Conservation (phyloP, 2,888 invertebrate species). For the Nephrotoma guestfalica region DNA sequence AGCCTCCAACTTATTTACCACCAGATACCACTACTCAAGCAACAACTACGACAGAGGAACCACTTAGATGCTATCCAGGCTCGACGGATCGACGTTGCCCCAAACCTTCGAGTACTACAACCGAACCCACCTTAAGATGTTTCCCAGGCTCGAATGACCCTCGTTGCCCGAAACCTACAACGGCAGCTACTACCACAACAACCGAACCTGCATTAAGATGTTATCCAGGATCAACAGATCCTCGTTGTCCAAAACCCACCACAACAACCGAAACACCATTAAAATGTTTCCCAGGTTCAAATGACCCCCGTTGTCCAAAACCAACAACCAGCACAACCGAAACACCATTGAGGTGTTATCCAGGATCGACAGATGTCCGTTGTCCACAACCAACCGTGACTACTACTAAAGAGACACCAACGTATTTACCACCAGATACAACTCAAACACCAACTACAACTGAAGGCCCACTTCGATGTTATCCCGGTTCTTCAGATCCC, state of each 20-base stretch:
- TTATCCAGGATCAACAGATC: conserved; percentile 23
- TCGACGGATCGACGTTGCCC: conserved; percentile 27
- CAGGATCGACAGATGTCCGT: conserved; percentile 26
- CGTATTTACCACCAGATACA: conserved; percentile 16
- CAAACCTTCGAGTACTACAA: conserved; percentile 12
- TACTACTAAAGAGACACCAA: conserved; percentile 14
- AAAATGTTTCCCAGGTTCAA: conserved; percentile 20
- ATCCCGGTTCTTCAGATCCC: conserved; percentile 24
- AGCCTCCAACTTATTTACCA: conserved; percentile 12
- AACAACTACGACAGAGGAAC: conserved; percentile 17
- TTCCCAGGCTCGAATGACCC: conserved; percentile 15
- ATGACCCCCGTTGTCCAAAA: conserved; percentile 25
- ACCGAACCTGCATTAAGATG: conserved; percentile 13
- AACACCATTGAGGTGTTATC: conserved; percentile 18
- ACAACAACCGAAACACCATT: conserved; percentile 16
- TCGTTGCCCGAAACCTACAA: not conserved
- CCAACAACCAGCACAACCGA: conserved; percentile 15
- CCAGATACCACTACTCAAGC: conserved; percentile 9
- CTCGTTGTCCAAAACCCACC: conserved; percentile 22
- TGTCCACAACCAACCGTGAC: conserved; percentile 30
- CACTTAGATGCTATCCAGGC: conserved; percentile 21
- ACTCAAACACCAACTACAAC: conserved; percentile 10
- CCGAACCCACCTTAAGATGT: conserved; percentile 12
- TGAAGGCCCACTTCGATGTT: conserved; percentile 26
- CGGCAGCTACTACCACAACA: conserved; percentile 7